Conservation (phyloP, 2,113 vertebrate genomes). For the Phylloscopus trochiloides region DNA sequence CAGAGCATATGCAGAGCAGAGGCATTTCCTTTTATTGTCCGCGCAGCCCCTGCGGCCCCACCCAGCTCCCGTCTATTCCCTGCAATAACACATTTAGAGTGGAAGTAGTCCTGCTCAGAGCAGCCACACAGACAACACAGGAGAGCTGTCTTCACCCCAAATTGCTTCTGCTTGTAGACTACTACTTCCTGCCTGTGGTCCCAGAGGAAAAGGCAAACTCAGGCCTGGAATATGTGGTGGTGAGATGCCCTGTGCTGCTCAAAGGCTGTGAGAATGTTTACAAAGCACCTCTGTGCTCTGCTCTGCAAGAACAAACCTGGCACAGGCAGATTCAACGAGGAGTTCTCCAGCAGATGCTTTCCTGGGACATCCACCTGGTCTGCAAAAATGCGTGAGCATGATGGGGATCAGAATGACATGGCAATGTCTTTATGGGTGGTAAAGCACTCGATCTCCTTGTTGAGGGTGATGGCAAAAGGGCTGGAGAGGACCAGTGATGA, state of each 20-base stretch:
- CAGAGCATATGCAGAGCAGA: not conserved
- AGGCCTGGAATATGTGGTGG: not conserved
- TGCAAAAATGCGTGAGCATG: accelerated
- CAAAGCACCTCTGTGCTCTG: not conserved
- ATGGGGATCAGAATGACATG: not conserved
- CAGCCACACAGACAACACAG: not conserved
- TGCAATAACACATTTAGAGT: not conserved
- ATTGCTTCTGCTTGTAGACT: not conserved
- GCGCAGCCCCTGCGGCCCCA: not conserved
- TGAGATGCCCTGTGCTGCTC: not conserved
- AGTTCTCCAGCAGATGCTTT: not conserved
- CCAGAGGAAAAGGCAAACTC: not conserved
- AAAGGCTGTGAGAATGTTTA: not conserved
- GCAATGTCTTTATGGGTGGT: not conserved
- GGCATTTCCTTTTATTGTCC: slow-evolving; percentile 55
- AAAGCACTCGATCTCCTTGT: not conserved
- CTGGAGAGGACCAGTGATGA: not conserved
- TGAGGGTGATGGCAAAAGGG: not conserved
- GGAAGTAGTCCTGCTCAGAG: not conserved
- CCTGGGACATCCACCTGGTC: not conserved
- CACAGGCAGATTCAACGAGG: not conserved
- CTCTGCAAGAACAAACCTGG: not conserved
- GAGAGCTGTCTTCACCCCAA: not conserved
- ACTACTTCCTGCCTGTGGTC: not conserved
- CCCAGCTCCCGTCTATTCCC: not conserved